phyloP scores from a whole-genome alignment of 2,113 vertebrate genomes.

The Calonectris borealis region DNA sequence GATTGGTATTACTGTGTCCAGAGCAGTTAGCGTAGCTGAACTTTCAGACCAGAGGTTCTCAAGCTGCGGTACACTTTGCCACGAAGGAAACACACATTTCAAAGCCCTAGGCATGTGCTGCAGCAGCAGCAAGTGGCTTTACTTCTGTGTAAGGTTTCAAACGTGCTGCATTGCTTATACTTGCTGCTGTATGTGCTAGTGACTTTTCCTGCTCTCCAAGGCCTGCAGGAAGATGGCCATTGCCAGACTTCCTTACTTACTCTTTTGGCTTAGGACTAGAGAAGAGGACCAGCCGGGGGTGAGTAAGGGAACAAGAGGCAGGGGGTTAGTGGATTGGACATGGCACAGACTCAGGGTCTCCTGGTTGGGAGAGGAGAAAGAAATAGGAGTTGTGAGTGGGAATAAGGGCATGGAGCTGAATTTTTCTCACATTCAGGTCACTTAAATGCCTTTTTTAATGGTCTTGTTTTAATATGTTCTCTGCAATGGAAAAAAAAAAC shows the following conservation, averaged over 20 bases:
- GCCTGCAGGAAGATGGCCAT: not conserved
- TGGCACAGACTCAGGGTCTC: not conserved
- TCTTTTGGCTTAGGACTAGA: not conserved
- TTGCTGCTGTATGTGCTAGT: not conserved
- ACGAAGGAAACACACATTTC: accelerated
- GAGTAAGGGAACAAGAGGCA: not conserved
- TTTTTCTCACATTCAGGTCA: not conserved
- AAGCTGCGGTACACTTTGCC: not conserved
- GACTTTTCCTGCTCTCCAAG: not conserved
- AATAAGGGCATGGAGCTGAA: not conserved
- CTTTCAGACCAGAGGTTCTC: not conserved
- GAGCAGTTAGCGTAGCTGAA: not conserved
- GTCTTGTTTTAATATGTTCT: not conserved
- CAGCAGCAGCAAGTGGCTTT: not conserved
- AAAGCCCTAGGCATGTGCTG: not conserved
- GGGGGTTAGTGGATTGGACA: not conserved
- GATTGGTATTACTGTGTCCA: not conserved
- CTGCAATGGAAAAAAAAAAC: not conserved
- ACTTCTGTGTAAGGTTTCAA: not conserved
- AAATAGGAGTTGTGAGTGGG: not conserved
- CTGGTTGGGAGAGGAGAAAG: not conserved
- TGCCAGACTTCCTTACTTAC: not conserved
- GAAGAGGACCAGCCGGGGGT: accelerated
- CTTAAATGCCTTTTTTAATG: not conserved
- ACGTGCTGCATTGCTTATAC: not conserved